Base-by-base conservation (phyloP, 2,113 vertebrate species). In the Naja naja region DNA sequence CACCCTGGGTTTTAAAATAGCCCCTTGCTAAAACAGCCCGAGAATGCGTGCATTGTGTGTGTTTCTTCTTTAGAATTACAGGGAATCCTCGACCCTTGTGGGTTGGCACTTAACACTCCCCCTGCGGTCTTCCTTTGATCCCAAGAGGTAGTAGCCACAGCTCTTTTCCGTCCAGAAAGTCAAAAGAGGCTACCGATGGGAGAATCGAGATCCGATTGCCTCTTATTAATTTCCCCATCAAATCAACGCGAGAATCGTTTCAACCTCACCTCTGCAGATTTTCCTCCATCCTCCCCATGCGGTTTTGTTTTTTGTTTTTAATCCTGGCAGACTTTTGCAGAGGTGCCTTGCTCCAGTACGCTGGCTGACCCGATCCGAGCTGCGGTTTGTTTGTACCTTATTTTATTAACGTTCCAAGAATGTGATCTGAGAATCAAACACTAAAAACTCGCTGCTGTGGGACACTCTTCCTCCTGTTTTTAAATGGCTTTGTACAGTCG, bases 401-500 rank as follows among this genome's bases (percentile, higher is more conserved):
- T 49, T 93, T 89, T 49, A 34, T 90, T 60, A 90, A 90, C 34
- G 54, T 58, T 86, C 69, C 18, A 27, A 93, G 74, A 93, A 93
- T 93, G 94, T 60, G 88, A 43, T 95, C 95, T 90, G 53, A 69
- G 93, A 86, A 60, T 94, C 96, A 96, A 91, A 98, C 98, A 98
- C 98, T 98, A 97, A 95, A 27, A 90, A 91, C 88, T 95, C 92
- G 95, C 97, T 97, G 97, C 97, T 97, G 94, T 95, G 90, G 89
- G 90, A 95, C 95, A 93, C 95, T 96, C 90, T 96, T 96, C 96
- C 96, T 94, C 93, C 92, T 93, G 1, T 94, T 94, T 96, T 96
- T 91, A 94, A 53, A 94, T 94, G 96, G 95, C 96, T 97, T 97
- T 98, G 97, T 98, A 98, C 97, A 98, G 97, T 97, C 96, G 94